phyloP scores from a whole-genome alignment of 2,888 invertebrate genomes.

The Dorcus parallelipipedus region DNA sequence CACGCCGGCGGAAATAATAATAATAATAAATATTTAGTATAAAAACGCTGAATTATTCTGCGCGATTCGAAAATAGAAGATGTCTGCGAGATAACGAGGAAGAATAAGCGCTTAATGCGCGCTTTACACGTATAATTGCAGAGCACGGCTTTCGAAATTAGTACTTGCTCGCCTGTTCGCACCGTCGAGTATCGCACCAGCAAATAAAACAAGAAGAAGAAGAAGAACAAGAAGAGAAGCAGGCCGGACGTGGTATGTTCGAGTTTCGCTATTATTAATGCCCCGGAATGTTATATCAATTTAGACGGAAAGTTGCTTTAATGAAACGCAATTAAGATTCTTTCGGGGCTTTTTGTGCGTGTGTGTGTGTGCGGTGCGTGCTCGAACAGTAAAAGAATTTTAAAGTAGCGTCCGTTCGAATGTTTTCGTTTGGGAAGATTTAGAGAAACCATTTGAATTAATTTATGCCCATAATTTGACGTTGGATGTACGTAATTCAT shows the following conservation, averaged over 20 bases:
- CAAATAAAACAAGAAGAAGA: conserved; percentile 11
- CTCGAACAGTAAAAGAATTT: too few relatives aligned
- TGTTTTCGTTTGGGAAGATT: too few relatives aligned
- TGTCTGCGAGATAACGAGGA: conserved; percentile 31
- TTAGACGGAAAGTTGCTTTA: background rate
- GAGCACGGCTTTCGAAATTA: conserved; percentile 39
- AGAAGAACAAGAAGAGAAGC: background rate
- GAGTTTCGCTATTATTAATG: conserved; percentile 10
- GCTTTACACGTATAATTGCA: conserved; percentile 41
- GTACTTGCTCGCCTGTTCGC: conserved; percentile 33
- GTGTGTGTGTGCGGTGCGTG: too few relatives aligned
- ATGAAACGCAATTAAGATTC: too few relatives aligned
- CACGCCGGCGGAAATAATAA: conserved; percentile 4
- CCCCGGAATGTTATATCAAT: conserved; percentile 5
- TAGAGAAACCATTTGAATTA: too few relatives aligned
- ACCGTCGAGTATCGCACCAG: conserved; percentile 20
- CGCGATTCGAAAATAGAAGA: conserved; percentile 12
- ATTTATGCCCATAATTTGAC: too few relatives aligned
- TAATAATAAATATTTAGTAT: conserved; percentile 17
- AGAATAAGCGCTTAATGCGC: conserved; percentile 33
- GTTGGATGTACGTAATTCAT: too few relatives aligned
- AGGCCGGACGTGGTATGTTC: background rate
- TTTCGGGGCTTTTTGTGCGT: too few relatives aligned
- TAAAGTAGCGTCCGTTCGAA: too few relatives aligned
- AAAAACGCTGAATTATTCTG: conserved; percentile 9